Conservation (phyloP, 2,797 vertebrate species). For the Acrossocheilus fasciatus region DNA sequence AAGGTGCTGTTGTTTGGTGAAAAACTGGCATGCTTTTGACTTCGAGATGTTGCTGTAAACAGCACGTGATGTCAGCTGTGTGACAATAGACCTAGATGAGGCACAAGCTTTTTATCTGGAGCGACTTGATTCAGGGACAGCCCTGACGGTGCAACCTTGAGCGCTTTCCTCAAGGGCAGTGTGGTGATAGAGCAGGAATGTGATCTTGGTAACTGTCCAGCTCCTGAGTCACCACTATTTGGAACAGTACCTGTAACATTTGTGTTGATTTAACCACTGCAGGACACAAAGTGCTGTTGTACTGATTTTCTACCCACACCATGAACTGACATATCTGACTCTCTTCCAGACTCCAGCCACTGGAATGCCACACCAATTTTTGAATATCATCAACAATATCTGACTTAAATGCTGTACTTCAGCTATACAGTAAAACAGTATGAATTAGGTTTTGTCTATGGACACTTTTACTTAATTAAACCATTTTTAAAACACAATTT, state of each 20-base stretch:
- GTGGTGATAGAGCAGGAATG: slow-evolving; percentile 34
- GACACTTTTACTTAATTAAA: not conserved
- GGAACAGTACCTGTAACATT: slow-evolving; percentile 2
- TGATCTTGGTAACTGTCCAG: slow-evolving; percentile 22
- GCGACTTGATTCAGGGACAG: slow-evolving; percentile 23
- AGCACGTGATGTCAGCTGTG: slow-evolving; percentile 23
- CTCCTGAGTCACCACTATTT: slow-evolving; percentile 1
- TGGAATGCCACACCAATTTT: not conserved
- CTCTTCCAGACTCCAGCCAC: not conserved
- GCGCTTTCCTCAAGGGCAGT: slow-evolving; percentile 25
- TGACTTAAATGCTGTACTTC: not conserved
- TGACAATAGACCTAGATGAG: slow-evolving; percentile 13
- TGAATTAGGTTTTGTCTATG: not conserved
- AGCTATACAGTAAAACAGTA: not conserved
- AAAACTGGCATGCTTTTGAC: slow-evolving; percentile 26
- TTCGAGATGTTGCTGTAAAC: slow-evolving; percentile 15
- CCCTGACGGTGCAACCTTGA: slow-evolving; percentile 23
- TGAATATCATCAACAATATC: not conserved
- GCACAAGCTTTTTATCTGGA: slow-evolving; percentile 4
- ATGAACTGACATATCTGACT: not conserved
- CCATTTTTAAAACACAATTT: not conserved
- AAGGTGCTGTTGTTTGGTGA: slow-evolving; percentile 35
- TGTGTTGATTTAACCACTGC: slow-evolving; percentile 10
- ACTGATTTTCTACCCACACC: not conserved
- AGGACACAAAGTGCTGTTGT: not conserved